Evolutionary conservation across 1,140 invertebrate genomes (phyloP).

Genomic region (Macrotrachela quadricornifera): DNA sequence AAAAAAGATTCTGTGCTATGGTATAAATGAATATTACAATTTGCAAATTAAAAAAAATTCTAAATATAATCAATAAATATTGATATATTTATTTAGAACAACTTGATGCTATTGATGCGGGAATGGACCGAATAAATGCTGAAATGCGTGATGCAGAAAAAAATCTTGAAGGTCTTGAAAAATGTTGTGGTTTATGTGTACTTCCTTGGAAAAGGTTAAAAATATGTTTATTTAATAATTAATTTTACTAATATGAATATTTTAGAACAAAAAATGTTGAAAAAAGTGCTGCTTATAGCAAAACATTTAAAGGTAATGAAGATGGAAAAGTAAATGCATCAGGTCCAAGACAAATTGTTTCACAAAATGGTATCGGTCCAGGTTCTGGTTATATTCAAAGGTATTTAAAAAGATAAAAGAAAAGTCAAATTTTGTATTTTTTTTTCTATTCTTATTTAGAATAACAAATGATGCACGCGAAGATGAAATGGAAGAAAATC

Average conservation of each 20-base stretch:
- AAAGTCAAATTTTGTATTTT: neutral
- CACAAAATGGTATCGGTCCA: conserved; percentile 40
- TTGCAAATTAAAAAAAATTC: too few relatives aligned
- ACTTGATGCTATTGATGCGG: conserved; percentile 95
- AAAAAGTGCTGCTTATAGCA: conserved; percentile 56
- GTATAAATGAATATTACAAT: too few relatives aligned
- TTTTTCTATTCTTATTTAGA: conserved; percentile 16
- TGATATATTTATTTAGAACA: conserved; percentile 69
- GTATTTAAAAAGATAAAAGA: neutral
- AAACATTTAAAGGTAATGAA: conserved; percentile 88
- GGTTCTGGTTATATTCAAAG: neutral
- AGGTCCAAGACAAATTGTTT: conserved; percentile 82
- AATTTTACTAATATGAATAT: neutral
- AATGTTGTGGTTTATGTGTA: conserved; percentile 93
- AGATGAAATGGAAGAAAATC: conserved; percentile 38
- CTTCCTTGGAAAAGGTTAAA: conserved; percentile 85
- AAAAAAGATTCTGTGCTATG: too few relatives aligned
- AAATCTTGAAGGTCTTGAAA: conserved; percentile 96
- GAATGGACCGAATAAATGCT: conserved; percentile 96
- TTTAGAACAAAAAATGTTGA: conserved; percentile 63
- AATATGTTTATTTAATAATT: neutral
- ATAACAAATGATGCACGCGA: conserved; percentile 41
- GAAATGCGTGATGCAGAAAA: conserved; percentile 98
- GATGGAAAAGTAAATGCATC: conserved; percentile 92
- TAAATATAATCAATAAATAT: too few relatives aligned